Evolutionary conservation across 2,888 invertebrate genomes (phyloP).

Genomic region (Parnassius smintheus): DNA sequence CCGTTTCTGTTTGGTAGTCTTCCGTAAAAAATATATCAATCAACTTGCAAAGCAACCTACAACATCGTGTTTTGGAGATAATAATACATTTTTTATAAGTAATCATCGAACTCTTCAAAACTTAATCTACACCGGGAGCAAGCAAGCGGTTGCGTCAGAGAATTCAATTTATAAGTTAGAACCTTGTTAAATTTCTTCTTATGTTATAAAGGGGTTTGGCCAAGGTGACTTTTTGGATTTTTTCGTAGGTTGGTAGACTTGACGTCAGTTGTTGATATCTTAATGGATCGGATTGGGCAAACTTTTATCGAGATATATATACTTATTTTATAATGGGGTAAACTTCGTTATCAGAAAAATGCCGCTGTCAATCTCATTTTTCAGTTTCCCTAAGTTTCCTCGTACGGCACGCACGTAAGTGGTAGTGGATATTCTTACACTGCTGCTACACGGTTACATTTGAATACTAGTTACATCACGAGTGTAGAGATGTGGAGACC

Average conservation of each 20-base stretch:
- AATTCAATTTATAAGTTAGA: constrained; percentile 79
- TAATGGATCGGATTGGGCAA: too few relatives aligned
- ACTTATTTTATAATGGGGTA: too few relatives aligned
- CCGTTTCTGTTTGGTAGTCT: too few relatives aligned
- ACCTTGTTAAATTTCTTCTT: constrained; percentile 76
- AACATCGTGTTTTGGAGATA: constrained; percentile 17
- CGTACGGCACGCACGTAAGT: too few relatives aligned
- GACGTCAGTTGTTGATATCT: background rate
- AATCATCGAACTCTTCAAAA: constrained; percentile 73
- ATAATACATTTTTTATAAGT: constrained; percentile 53
- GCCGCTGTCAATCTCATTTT: too few relatives aligned
- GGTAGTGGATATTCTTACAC: too few relatives aligned
- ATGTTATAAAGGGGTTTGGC: constrained; percentile 66
- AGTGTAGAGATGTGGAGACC: too few relatives aligned
- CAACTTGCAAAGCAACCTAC: constrained; percentile 4
- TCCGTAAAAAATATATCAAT: background rate
- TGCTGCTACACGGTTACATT: too few relatives aligned
- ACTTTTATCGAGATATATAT: too few relatives aligned
- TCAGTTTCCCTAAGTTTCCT: too few relatives aligned
- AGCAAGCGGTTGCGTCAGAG: constrained; percentile 69
- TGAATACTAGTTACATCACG: too few relatives aligned
- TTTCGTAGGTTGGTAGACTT: constrained; percentile 18
- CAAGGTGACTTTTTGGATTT: constrained; percentile 30
- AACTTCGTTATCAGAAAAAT: too few relatives aligned
- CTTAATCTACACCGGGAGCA: constrained; percentile 71